A percentile compares a stretch with the other conserved stretches of the same genome.
Conservation (phyloP, 92 coral and sea anemone species). For the Bergia puertoricense region DNA sequence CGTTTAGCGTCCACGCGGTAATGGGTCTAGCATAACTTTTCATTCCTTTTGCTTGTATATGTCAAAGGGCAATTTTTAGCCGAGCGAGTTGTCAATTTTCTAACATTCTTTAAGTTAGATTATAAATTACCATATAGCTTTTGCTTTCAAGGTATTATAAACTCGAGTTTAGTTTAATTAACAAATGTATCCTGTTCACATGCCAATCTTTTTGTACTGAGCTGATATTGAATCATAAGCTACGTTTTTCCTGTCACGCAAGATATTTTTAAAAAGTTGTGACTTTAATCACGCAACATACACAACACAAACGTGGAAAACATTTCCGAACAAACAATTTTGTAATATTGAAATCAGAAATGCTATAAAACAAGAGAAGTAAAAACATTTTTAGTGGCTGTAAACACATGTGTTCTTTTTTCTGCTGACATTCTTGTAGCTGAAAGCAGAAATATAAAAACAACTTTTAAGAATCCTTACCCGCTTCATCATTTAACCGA, state of each 20-base stretch:
- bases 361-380: neutral
- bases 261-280: neutral
- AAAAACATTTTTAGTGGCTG: neutral
- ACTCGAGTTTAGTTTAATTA: no score
- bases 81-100: no score
- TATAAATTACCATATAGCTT: no score
- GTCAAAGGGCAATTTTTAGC: no score
- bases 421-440: neutral
- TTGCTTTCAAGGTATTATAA: no score
- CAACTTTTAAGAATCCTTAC: no score
- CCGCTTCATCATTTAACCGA: neutral
- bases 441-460: neutral
- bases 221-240: no score
- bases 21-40: no score
- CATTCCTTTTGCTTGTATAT: no score
- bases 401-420: neutral
- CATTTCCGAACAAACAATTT: neutral
- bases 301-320: neutral
- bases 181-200: no score
- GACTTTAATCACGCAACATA: slow-evolving; percentile 8
- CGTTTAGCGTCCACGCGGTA: no score
- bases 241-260: neutral
- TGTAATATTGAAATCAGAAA: neutral
- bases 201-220: neutral
- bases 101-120: no score